These are phyloP conservation scores for Irena cyanogastra DNA, from an alignment of 2,113 vertebrate genomes.

Conservation along the genomic window DNA sequence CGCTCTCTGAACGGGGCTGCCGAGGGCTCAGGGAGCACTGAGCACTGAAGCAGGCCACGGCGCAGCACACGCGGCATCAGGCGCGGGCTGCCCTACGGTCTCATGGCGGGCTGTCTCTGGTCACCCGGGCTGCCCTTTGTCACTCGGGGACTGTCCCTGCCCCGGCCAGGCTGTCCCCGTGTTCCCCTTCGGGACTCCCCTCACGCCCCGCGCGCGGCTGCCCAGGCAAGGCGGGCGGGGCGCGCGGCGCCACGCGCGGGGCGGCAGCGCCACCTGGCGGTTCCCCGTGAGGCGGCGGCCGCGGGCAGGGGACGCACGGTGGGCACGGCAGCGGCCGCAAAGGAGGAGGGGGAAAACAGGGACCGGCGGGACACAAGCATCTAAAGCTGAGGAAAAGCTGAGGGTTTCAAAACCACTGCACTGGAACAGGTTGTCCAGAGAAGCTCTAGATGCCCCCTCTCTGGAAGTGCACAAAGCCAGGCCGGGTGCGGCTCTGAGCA, in stretches of 20 bases:
- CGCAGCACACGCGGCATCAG: neutral
- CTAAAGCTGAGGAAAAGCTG: neutral
- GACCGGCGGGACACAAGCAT: fast-evolving
- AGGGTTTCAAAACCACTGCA: neutral
- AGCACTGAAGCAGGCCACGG: too few species aligned
- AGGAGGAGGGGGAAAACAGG: fast-evolving
- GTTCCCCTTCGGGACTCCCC: neutral
- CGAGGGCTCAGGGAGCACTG: fast-evolving
- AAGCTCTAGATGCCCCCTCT: neutral
- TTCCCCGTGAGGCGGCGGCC: neutral
- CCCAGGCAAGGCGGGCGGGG: neutral
- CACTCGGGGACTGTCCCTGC: neutral
- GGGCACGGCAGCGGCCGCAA: fast-evolving
- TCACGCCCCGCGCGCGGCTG: neutral
- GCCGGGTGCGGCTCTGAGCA: neutral
- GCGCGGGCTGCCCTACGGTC: too few species aligned
- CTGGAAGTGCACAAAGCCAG: neutral
- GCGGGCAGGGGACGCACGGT: neutral
- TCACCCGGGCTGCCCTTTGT: neutral
- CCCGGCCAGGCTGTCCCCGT: neutral
- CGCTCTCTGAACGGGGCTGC: neutral
- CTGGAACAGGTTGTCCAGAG: neutral
- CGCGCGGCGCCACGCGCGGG: neutral
- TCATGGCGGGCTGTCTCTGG: neutral
- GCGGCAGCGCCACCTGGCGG: neutral